Percentiles rank a stretch among this genome's conserved stretches.
Evolutionary conservation across 2,888 invertebrate species (phyloP).

Genomic region (Stenoptilia bipunctidactyla): DNA sequence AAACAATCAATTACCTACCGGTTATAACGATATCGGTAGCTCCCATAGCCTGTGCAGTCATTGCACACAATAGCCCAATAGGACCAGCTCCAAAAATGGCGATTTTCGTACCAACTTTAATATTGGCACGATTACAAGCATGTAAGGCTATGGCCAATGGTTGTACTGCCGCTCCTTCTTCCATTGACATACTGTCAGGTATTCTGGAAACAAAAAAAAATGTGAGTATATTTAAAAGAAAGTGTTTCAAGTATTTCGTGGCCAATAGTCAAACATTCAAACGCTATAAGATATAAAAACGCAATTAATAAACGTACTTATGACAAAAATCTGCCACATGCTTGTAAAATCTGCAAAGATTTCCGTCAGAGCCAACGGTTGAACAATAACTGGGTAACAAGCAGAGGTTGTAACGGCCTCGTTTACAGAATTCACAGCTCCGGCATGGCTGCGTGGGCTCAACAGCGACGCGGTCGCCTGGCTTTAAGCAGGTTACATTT

Average conservation of each 20-base stretch:
- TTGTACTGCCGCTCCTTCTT: conserved; percentile 94
- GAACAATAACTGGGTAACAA: conserved; percentile 88
- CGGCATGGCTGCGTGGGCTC: conserved; percentile 95
- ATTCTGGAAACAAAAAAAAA: conserved; percentile 74
- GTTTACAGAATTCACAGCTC: conserved; percentile 83
- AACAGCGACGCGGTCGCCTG: conserved; percentile 91
- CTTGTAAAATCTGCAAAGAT: conserved; percentile 84
- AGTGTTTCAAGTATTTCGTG: too few species aligned
- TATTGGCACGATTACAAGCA: conserved; percentile 86
- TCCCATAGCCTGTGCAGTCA: conserved; percentile 88
- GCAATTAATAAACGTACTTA: too few species aligned
- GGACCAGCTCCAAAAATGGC: conserved; percentile 88
- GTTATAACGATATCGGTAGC: conserved; percentile 83
- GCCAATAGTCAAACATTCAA: too few species aligned
- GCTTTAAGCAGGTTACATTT: conserved; percentile 73
- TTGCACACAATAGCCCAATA: conserved; percentile 84
- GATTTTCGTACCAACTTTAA: conserved; percentile 78
- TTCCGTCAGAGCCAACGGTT: conserved; percentile 89
- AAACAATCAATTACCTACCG: too few species aligned
- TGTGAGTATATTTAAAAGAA: too few species aligned
- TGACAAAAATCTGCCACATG: conserved; percentile 91
- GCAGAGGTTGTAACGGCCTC: conserved; percentile 92
- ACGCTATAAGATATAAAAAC: too few species aligned
- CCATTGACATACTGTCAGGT: conserved; percentile 87
- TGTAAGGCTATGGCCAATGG: conserved; percentile 95